Base-by-base conservation (phyloP, 2,113 vertebrate species). In the Pimephales promelas region DNA sequence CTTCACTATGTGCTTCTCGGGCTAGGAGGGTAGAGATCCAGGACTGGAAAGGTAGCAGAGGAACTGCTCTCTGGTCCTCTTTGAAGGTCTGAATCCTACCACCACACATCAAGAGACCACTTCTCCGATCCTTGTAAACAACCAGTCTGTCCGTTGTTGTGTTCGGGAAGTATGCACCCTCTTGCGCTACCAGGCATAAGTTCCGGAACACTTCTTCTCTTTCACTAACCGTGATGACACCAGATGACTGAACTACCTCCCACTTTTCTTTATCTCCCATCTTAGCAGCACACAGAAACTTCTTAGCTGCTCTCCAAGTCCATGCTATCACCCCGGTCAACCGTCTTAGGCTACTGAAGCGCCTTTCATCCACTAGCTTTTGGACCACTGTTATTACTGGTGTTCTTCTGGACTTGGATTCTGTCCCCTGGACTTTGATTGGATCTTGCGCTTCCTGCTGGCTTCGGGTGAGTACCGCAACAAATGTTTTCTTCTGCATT, bases 1-100 rank as follows among this genome's bases (percentile, higher is more conserved):
- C 47, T 24, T 26, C 59, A 26, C n/a, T 13, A 1, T 61, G 59
- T 61, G 59, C 59, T 61, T 61, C 59, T 61, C 59, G n/a, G 24
- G 59, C 59, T 61, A 61, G 59, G n/a, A 61, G n/a, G 59, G 59
- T 61, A 20, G 59, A 61, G n/a, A 61, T 26, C 59, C 59, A 61
- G 9, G n/a, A 1, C n/a, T 61, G 59, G 59, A 61, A 61, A 26
- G 59, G 59, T 61, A 61, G n/a, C n/a, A 61, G 59, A 0, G 59
- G 59, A 61, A 61, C 59, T 2, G n/a, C 59, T 61, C 24, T 61
- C n/a, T 61, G 59, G 9, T 61, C 59, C 10, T 61, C 59, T 24
- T 26, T 61, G 59, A 61, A 61, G n/a, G n/a, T 61, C n/a, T 61
- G 59, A 24, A 61, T 26, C n/a, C 59, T 61, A 0, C 59, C 59